These are phyloP conservation scores for Magallana gigas DNA, from an alignment of 1,140 invertebrate genomes.

Conservation along the genomic window DNA sequence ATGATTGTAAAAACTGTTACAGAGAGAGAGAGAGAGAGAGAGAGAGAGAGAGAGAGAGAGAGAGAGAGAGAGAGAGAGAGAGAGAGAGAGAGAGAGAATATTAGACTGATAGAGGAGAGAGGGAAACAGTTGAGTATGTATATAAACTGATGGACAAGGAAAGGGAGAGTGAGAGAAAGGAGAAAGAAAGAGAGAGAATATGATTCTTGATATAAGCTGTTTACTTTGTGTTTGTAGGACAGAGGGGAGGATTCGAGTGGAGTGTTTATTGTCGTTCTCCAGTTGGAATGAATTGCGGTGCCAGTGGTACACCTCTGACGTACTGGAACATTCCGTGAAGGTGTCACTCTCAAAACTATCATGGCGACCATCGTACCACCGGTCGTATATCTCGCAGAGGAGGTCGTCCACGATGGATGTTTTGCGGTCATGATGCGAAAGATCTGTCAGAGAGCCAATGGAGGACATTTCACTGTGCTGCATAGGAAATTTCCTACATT, in stretches of 20 bases:
- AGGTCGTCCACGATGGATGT: conserved; percentile 78
- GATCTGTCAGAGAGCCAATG: background rate
- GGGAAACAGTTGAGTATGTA: no score
- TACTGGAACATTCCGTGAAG: conserved; percentile 78
- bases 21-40: no score
- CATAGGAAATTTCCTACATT: background rate
- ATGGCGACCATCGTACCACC: conserved; percentile 74
- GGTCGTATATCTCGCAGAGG: conserved; percentile 78
- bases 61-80: background rate
- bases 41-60: background rate
- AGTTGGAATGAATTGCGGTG: conserved; percentile 62
- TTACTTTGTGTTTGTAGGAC: conserved; percentile 74
- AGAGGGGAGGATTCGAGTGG: conserved; percentile 64
- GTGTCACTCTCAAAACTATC: conserved; percentile 79
- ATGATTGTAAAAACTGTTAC: no score
- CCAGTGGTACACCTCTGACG: conserved; percentile 74
- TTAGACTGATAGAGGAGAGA: no score
- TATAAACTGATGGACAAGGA: background rate
- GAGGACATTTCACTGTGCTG: conserved; percentile 3
- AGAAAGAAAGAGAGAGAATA: background rate
- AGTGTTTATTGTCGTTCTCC: conserved; percentile 68
- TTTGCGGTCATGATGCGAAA: conserved; percentile 54
- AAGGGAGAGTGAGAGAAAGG: background rate
- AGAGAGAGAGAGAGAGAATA: background rate
- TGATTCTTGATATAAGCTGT: conserved; percentile 3